Base-by-base conservation (phyloP, 2,888 invertebrate species). In the Protonemura montana region DNA sequence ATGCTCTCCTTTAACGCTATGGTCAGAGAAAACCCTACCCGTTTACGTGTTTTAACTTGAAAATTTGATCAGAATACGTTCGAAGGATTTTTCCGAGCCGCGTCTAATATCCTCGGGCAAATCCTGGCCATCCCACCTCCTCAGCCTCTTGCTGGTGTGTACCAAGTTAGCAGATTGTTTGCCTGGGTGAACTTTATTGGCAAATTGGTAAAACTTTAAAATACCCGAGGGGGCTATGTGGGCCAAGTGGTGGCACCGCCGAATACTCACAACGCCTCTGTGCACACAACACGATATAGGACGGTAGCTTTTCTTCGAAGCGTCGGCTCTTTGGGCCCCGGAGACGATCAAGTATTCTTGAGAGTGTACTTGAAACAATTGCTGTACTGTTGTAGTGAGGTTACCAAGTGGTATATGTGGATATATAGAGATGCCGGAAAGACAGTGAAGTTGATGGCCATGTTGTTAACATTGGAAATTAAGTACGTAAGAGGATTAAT, bases 121-220 rank as follows among this genome's bases (percentile, higher is more conserved):
- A 78, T 78, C 78, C 59, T 59, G 59, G 59, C 59, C 59, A 59
- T 59, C 59, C 59, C 16, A 21, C 59, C 59, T 21, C 21, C 59
- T 21, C 59, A 59, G 59, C 35, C 35, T 35, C 35, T 35, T 2
- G 59, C 16, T 59, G 13, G 59, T 59, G 59, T 59, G 78, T 27
- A 78, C 78, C 27, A 78, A 78, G 78, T 78, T 78, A 78, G 78
- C 78, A 78, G 78, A 78, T 26, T 78, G 78, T 78, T 78, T 26
- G 78, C 78, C 26, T 78, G 7, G 28, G 28, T 28, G 26, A 78
- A 78, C 26, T 28, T 78, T 78, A 78, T 78, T 78, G 78, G 78
- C 26, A 78, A 78, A 78, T 78, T 78, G 78, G 78, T 28, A 78
- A 78, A 78, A 78, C 78, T 78, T 78, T 78, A 78, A 27, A 27